These are phyloP conservation scores for Melanostigma gelatinosum DNA, from an alignment of 2,113 vertebrate species.

Conservation along the genomic window DNA sequence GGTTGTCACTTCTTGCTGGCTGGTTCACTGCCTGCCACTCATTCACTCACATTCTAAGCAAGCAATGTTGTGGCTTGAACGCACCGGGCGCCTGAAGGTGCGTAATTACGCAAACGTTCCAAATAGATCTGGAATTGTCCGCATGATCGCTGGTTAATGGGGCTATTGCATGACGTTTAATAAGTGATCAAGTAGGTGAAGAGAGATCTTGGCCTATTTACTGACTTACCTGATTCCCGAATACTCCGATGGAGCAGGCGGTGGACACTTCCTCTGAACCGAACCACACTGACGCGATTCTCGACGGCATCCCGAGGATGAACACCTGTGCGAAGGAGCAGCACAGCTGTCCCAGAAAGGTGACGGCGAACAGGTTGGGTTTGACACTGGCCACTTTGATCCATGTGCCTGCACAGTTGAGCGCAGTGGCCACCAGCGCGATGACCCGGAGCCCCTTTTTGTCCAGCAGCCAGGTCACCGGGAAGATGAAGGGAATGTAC, in stretches of 20 bases:
- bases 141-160: neutral
- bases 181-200: conserved; percentile 1
- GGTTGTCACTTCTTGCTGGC: neutral
- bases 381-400: conserved; percentile 91
- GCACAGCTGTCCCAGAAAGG: conserved; percentile 89
- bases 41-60: neutral
- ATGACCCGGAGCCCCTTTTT: conserved; percentile 90
- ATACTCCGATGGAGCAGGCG: conserved; percentile 94
- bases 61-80: neutral
- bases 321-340: conserved; percentile 93
- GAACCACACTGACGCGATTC: conserved; percentile 97
- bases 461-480: conserved; percentile 95
- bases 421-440: conserved; percentile 86
- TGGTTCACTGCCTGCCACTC: neutral
- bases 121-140: neutral
- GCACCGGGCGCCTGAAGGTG: neutral
- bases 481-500: conserved; percentile 96
- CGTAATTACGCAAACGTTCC: conserved; percentile 64
- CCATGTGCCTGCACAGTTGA: conserved; percentile 95
- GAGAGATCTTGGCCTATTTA: neutral
- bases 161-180: neutral
- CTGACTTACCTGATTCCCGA: conserved; percentile 93
- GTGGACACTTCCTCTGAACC: conserved; percentile 92
- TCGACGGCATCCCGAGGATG: conserved; percentile 96
- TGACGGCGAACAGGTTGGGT: conserved; percentile 89